Percentiles rank a stretch among this genome's conserved stretches.
phyloP scores from a whole-genome alignment of 2,113 vertebrate genomes.

The Cyanistes caeruleus region DNA sequence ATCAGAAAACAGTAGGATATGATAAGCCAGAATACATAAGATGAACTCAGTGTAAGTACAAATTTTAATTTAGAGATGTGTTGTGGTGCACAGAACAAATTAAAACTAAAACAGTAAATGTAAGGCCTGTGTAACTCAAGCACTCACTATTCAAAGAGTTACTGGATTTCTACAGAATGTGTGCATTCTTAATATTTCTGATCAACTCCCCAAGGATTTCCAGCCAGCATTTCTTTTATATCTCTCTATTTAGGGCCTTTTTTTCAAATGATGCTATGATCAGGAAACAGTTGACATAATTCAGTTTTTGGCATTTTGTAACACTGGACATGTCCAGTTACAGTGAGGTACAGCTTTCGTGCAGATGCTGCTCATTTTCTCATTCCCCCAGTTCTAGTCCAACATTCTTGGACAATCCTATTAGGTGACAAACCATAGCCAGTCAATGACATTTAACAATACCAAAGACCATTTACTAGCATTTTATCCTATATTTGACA shows the following conservation, averaged over 20 bases:
- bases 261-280: not conserved
- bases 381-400: not conserved
- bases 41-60: not conserved
- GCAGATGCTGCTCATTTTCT: not conserved
- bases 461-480: not conserved
- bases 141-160: not conserved
- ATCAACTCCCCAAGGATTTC: not conserved
- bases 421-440: not conserved
- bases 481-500: not conserved
- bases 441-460: not conserved
- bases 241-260: not conserved
- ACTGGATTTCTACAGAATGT: not conserved
- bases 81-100: not conserved
- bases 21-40: not conserved
- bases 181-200: not conserved
- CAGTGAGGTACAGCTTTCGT: not conserved
- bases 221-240: not conserved
- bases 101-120: not conserved
- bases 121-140: not conserved
- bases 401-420: not conserved
- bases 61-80: not conserved
- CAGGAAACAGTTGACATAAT: conserved; percentile 32
- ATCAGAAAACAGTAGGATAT: not conserved
- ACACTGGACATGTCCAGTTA: not conserved
- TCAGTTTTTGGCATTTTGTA: not conserved